Evolutionary conservation across 92 coral and sea anemone genomes (phyloP), one percentile per base, ranked within the genome.

Genomic region (Porites lobata): DNA sequence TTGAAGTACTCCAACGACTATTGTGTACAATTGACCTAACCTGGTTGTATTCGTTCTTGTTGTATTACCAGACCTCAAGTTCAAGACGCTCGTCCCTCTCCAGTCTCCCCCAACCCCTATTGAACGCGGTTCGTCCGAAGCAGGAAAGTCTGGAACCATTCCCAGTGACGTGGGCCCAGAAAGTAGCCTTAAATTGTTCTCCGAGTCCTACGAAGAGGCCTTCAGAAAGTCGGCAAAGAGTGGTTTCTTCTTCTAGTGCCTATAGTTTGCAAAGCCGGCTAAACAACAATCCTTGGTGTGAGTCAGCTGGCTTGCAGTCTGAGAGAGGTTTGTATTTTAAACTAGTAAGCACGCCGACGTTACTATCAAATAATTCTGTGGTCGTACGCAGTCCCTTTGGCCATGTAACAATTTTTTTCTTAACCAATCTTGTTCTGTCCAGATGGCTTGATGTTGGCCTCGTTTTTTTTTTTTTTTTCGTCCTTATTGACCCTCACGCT

Each of bases 151-250:
- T 75, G 50, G 54, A 57, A 20, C 92, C 95, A 32, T 92, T 89
- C n/a, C 88, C 77, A n/a, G 88, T 76, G 74, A 89, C 91, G 0
- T 92, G 95, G 95, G 95, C 95, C 2, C 89, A 83, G 80, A 89
- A 75, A 69, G 95, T 92, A 38, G 90, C 95, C 56, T 65, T 38
- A 0, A 87, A 90, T 20, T 59, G 78, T 12, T 83, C 89, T 54
- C 63, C 80, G 6, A 76, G 84, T 19, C 80, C 80, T 19, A 32
- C 65, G 1, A 81, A 81, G 69, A 81, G 57, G 18, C 68, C 86
- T 29, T 64, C 21, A 63, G 51, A 21, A 59, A 6, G n/a, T 61
- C 85, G 20, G 5, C 43, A 38, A 56, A 82, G 68, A 69, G 22
- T 82, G 56, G 77, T 70, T 43, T 77, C 78, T 8, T 82, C 86